Conservation (phyloP, 2,888 invertebrate species). For the Willowsia nigromaculata region DNA sequence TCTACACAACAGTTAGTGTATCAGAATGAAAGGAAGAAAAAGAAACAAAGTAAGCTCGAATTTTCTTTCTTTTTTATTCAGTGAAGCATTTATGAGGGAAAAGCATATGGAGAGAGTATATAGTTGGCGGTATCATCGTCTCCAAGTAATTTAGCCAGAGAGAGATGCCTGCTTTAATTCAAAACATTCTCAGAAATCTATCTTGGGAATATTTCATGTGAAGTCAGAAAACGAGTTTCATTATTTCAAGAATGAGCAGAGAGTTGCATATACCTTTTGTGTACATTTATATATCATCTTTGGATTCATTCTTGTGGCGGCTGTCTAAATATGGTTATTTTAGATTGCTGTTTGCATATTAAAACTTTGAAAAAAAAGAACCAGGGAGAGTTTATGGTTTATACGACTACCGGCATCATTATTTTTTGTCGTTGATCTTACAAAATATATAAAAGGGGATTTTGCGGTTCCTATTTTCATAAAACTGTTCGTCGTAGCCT, state of each 20-base stretch:
- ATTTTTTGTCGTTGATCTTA: conserved; percentile 35
- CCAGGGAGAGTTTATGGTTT: conserved; percentile 51
- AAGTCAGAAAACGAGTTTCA: conserved; percentile 69
- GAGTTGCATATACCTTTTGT: background rate
- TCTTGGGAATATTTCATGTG: conserved; percentile 70
- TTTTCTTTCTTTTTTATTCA: conserved; percentile 42
- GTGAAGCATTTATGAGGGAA: conserved; percentile 59
- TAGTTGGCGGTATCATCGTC: conserved; percentile 34
- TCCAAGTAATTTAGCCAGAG: conserved; percentile 51
- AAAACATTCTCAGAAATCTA: conserved; percentile 71
- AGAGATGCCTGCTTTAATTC: conserved; percentile 67
- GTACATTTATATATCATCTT: conserved; percentile 18
- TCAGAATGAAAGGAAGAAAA: conserved; percentile 40
- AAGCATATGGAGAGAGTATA: conserved; percentile 42
- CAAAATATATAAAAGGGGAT: conserved; percentile 1
- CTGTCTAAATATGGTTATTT: conserved; percentile 29
- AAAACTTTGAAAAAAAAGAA: conserved; percentile 51
- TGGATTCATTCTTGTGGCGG: conserved; percentile 5
- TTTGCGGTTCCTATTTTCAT: background rate
- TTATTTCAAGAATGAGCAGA: conserved; percentile 21
- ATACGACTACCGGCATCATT: conserved; percentile 37
- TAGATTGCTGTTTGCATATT: conserved; percentile 45
- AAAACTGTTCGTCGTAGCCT: background rate
- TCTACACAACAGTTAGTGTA: background rate
- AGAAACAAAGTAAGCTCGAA: conserved; percentile 34